Evolutionary conservation across 2,113 vertebrate species (phyloP), one percentile per base, ranked within the genome.

Genomic region (Himantopus leucocephalus): DNA sequence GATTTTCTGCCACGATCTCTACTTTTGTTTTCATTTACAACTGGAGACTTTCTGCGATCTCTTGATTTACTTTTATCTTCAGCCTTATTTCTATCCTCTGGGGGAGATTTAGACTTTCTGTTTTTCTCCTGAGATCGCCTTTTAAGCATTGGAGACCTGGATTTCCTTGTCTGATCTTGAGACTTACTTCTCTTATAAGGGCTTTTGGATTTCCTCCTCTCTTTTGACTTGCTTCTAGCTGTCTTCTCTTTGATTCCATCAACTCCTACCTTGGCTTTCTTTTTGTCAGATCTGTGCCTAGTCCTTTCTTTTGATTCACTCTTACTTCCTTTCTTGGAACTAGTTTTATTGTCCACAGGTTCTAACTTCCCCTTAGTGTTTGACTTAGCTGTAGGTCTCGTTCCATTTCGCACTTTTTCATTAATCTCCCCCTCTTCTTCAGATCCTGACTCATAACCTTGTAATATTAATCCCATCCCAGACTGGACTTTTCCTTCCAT

Each of bases 401-500:
- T 98, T 68, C 99, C 99, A 60, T 99, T 99, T 66, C 99, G 98
- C 4, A 91, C 97, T 71, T 99, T 98, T 48, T 99, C 98, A 87
- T 99, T 98, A 14, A 98, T 99, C 41, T 99, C 99, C 17, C 98
- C 99, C 63, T 99, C 99, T 94, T 99, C 99, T 97, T 99, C 99
- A 13, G 99, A 99, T 77, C 99, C 99, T 37, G 99, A 99, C 96
- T 99, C 99, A 86, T 99, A 99, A 47, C 99, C 99, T 97, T 99
- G 99, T 45, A 99, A 97, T 96, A 99, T 99, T 62, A 99, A 98
- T 35, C 99, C 99, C 99, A 99, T 99, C 30, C 99, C 99, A 39
- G 99, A 99, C 45, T 99, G 99, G 80, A 99, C 99, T 96, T 99
- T 99, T 16, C 99, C 99, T 98, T 99, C 99, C 99, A 99, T 99